Evolutionary conservation across 1,140 invertebrate species (phyloP).

Genomic region (Calephelis virginiensis): DNA sequence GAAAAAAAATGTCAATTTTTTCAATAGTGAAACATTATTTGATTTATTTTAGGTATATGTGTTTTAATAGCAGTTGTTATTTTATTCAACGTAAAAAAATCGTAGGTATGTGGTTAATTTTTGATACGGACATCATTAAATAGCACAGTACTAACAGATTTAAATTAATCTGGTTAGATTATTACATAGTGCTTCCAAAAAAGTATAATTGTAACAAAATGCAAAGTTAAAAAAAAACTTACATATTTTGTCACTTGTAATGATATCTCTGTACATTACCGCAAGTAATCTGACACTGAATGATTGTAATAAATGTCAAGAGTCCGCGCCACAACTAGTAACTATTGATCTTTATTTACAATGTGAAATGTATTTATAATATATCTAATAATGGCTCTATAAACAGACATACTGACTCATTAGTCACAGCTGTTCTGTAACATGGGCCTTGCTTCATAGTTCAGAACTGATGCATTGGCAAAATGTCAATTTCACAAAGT

Average conservation of each 20-base stretch:
- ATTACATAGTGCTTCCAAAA: no score
- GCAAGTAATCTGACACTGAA: not conserved
- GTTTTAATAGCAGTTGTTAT: no score
- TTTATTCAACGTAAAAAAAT: no score
- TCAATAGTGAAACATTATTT: no score
- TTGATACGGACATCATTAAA: no score
- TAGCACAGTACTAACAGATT: no score
- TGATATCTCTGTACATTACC: slow-evolving; percentile 10
- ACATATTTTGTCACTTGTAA: slow-evolving; percentile 10
- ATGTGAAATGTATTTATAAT: no score
- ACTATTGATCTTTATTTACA: not conserved
- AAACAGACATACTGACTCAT: not conserved
- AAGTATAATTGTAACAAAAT: no score
- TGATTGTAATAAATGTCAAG: not conserved
- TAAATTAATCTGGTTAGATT: no score
- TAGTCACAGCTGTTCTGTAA: not conserved
- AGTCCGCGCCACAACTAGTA: not conserved
- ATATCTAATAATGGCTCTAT: not conserved
- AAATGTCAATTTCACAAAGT: not conserved
- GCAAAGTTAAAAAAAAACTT: not conserved
- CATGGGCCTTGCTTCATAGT: not conserved
- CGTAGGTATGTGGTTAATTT: no score
- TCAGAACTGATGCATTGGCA: not conserved
- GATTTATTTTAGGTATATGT: no score
- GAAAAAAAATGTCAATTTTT: no score